A percentile compares a stretch with the other conserved stretches of the same genome.
Evolutionary conservation across 2,888 invertebrate genomes (phyloP).

Genomic region (Drosophila phalerata): DNA sequence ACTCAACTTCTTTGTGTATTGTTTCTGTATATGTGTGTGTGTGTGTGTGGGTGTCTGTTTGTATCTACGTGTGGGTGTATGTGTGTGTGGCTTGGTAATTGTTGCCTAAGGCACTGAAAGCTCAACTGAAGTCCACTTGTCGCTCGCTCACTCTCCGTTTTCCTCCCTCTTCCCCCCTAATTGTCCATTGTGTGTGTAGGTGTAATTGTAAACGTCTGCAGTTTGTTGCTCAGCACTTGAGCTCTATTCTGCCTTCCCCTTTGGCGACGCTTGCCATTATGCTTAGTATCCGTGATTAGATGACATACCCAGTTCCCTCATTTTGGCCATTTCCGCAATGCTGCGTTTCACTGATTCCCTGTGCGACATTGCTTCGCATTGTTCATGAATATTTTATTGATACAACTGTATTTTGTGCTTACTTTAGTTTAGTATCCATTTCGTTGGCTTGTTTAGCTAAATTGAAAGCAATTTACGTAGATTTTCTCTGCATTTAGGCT

Average conservation of each 20-base stretch:
- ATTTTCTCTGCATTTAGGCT: slow-evolving; percentile 47
- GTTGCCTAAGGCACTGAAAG: slow-evolving; percentile 60
- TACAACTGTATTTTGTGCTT: slow-evolving; percentile 49
- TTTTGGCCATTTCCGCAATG: slow-evolving; percentile 49
- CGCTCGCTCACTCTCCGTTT: slow-evolving; percentile 25
- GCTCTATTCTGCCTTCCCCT: slow-evolving; percentile 42
- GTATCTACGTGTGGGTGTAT: slow-evolving; percentile 8
- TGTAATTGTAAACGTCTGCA: slow-evolving; percentile 76
- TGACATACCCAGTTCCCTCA: slow-evolving; percentile 28
- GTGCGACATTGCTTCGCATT: slow-evolving; percentile 47
- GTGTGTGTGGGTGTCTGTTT: slow-evolving; percentile 18
- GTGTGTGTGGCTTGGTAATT: slow-evolving; percentile 56
- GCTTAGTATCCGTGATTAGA: slow-evolving; percentile 77
- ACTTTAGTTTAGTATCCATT: slow-evolving; percentile 46
- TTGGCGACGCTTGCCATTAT: slow-evolving; percentile 60
- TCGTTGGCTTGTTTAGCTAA: slow-evolving; percentile 42
- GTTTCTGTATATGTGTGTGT: slow-evolving; percentile 16
- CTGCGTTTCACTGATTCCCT: slow-evolving; percentile 44
- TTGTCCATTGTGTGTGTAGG: slow-evolving; percentile 29
- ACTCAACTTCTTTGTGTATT: slow-evolving; percentile 63
- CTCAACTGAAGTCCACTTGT: slow-evolving; percentile 61
- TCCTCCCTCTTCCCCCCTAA: not conserved
- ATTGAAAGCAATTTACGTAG: slow-evolving; percentile 59
- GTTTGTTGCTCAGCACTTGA: slow-evolving; percentile 67
- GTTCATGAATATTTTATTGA: slow-evolving; percentile 78